Evolutionary conservation across 2,888 invertebrate species (phyloP), one percentile per base, ranked within the genome.

Genomic region (Andricus quercusramuli): DNA sequence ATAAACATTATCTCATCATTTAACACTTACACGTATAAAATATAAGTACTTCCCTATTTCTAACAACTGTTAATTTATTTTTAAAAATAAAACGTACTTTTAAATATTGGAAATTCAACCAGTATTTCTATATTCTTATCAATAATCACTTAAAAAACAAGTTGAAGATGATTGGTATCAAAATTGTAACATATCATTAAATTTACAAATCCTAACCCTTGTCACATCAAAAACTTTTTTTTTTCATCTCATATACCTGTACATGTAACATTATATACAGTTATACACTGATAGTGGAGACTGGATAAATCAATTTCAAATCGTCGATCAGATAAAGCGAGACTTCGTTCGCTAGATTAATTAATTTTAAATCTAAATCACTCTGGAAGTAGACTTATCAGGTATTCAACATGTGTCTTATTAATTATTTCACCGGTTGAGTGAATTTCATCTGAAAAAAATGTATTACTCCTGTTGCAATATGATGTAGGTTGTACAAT

Each of bases 281-380:
- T 1, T 25, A 25, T 25, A 62, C n/a, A 41, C 20, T 41, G 37
- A 25, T 22, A 22, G 6, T 25, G 15, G 25, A 67, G 20, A 47
- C 22, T 68, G 37, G 22, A 68, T 8, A 68, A 68, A 68, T 68
- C 68, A 68, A 47, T 68, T 47, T 22, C 2, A 68, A 68, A 44
- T 68, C 22, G 8, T 15, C 44, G 25, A 68, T 68, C 47, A 68
- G 68, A 68, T 68, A 67, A 67, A 41, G 15, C 5, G 25, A 25
- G 68, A 67, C 41, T 44, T 67, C 41, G 67, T 62, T 62, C 17
- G 2, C 44, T 44, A 2, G 47, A 68, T 68, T 68, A 25, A 68
- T 68, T 68, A 68, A 47, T 68, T 68, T 25, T 44, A 68, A 68
- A 44, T 68, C 68, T 17, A 68, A 41, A 68, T 44, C 41, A 47